Evolutionary conservation across 2,797 vertebrate genomes (phyloP), one percentile per base, ranked within the genome.

Genomic region (Falco biarmicus): DNA sequence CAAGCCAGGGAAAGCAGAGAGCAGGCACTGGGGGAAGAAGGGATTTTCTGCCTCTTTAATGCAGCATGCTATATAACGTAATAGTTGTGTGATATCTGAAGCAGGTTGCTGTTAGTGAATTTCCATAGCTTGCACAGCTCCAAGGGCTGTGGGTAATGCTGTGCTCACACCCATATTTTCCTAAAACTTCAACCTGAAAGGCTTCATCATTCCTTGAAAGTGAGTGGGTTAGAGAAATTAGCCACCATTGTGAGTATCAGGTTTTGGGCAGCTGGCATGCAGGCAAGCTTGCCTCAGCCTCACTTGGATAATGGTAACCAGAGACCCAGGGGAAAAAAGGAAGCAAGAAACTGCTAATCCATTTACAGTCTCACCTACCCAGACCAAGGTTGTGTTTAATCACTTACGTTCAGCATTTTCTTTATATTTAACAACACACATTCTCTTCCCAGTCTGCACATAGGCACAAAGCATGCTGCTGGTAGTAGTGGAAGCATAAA

Each of bases 251-350:
- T 18, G 91, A 94, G 61, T 89, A 90, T 79, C 95, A 86, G 81
- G 56, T 97, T 96, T 90, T 95, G 89, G 93, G 81, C 84, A 96
- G 96, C 94, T 96, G 95, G 94, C 92, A 82, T 8, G 63, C 73
- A 95, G 89, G 85, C 82, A 83, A 34, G 17, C 14, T 73, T 82
- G 54, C 84, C 69, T 91, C 84, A 90, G 43, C 74, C 47, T 80
- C 1, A 71, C 63, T 70, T 92, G 63, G 89, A 37, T 57, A n/a
- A 84, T 71, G 80, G 84, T 56, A 96, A 94, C 73, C 65, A 88
- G 85, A 96, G 53, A 65, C 68, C 47, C 60, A 69, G 39, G 8
- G 19, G 77, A 79, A 87, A 76, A 83, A 87, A 59, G 9, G 22
- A n/a, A 78, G 69, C 25, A 64, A 57, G 29, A 48, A 76, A 77